phyloP scores from a whole-genome alignment of 2,113 vertebrate species.

The Lagopus leucura region DNA sequence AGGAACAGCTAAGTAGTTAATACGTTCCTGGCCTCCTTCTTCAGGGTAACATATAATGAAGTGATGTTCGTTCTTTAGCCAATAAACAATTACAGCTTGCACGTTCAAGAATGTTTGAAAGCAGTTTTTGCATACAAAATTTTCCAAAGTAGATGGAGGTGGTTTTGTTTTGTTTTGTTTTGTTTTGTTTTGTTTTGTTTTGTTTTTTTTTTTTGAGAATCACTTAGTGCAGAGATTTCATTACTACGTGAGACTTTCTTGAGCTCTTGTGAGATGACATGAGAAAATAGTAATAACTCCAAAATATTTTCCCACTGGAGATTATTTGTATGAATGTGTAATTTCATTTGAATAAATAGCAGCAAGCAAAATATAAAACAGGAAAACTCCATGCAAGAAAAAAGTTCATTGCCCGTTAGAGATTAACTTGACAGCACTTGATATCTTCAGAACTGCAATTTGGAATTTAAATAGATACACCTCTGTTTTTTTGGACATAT shows the following conservation, averaged over 20 bases:
- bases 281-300: background rate
- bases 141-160: background rate
- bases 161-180: background rate
- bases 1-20: background rate
- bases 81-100: background rate
- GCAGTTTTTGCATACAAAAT: background rate
- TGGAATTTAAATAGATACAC: background rate
- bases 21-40: background rate
- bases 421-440: background rate
- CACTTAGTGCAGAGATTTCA: background rate
- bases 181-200: background rate
- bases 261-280: background rate
- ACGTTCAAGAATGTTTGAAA: background rate
- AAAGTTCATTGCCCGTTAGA: background rate
- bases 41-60: background rate
- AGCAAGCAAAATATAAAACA: background rate
- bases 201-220: background rate
- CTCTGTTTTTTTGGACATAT: background rate
- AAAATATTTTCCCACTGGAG: background rate
- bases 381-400: background rate
- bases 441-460: background rate
- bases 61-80: background rate
- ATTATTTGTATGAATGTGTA: background rate
- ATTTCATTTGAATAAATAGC: background rate
- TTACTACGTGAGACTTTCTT: background rate